Evolutionary conservation across 2,113 vertebrate species (phyloP).

Genomic region (Kryptolebias marmoratus): DNA sequence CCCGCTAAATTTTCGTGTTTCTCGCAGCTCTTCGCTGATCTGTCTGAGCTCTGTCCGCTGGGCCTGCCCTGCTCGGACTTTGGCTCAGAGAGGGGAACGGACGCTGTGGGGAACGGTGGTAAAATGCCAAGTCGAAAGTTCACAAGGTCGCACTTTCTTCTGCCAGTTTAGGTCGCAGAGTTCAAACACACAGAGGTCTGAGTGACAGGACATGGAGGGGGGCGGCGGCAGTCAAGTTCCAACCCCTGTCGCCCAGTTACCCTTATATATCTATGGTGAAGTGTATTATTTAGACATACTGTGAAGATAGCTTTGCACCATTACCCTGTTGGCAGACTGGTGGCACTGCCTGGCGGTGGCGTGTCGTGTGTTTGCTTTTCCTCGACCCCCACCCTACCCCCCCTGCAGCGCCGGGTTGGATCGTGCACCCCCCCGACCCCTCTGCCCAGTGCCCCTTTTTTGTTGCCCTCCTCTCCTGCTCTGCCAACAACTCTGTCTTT

Average conservation of each 20-base stretch:
- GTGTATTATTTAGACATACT: background rate
- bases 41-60: background rate
- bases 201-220: slow-evolving; percentile 5
- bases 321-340: background rate
- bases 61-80: background rate
- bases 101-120: background rate
- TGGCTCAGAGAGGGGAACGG: slow-evolving; percentile 6
- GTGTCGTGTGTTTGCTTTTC: slow-evolving; percentile 48
- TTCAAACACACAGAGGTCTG: slow-evolving; percentile 5
- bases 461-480: slow-evolving; percentile 37
- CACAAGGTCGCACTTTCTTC: slow-evolving; percentile 33
- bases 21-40: no score
- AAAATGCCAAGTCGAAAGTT: slow-evolving; percentile 21
- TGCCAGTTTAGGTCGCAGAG: background rate
- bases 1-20: background rate
- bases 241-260: background rate
- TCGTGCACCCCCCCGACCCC: slow-evolving; percentile 40
- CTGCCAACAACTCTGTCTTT: slow-evolving; percentile 77
- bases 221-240: background rate
- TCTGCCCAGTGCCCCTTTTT: slow-evolving; percentile 54
- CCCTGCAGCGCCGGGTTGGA: slow-evolving; percentile 40
- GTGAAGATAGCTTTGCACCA: slow-evolving; percentile 6
- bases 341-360: slow-evolving; percentile 6
- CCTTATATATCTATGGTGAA: background rate
- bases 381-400: background rate